A percentile compares a stretch with the other conserved stretches of the same genome.
These are phyloP conservation scores for Burhinus bistriatus DNA, from an alignment of 2,113 vertebrate genomes.

Conservation along the genomic window DNA sequence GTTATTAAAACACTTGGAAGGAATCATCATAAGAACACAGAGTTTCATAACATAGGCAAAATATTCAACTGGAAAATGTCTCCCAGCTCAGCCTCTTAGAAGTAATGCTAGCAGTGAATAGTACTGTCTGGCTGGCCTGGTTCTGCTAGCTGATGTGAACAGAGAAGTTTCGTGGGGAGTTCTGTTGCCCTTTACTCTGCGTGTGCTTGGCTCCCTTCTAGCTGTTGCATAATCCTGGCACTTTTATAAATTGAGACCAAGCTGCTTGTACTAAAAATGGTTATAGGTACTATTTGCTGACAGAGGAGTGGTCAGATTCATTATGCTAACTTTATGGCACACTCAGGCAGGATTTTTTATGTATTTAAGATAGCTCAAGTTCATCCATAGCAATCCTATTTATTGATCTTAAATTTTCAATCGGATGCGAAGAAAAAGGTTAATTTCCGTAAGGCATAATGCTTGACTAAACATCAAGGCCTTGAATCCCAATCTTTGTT, in stretches of 20 bases:
- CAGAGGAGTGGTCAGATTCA: too few relatives aligned
- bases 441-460: background rate
- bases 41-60: background rate
- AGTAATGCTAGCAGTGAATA: background rate
- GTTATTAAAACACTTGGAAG: background rate
- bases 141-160: background rate
- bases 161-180: background rate
- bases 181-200: background rate
- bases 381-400: background rate
- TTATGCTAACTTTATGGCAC: too few relatives aligned
- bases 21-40: background rate
- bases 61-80: background rate
- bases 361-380: too few relatives aligned
- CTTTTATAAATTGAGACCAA: too few relatives aligned
- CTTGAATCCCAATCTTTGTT: background rate
- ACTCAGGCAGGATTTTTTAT: too few relatives aligned
- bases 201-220: background rate
- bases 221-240: too few relatives aligned
- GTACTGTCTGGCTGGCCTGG: background rate
- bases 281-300: too few relatives aligned
- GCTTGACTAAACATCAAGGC: background rate
- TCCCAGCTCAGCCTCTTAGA: background rate
- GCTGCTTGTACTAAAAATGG: too few relatives aligned
- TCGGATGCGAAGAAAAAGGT: background rate
- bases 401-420: background rate